These are phyloP conservation scores for Paracanthobrama guichenoti DNA, from an alignment of 2,113 vertebrate species.

Conservation along the genomic window DNA sequence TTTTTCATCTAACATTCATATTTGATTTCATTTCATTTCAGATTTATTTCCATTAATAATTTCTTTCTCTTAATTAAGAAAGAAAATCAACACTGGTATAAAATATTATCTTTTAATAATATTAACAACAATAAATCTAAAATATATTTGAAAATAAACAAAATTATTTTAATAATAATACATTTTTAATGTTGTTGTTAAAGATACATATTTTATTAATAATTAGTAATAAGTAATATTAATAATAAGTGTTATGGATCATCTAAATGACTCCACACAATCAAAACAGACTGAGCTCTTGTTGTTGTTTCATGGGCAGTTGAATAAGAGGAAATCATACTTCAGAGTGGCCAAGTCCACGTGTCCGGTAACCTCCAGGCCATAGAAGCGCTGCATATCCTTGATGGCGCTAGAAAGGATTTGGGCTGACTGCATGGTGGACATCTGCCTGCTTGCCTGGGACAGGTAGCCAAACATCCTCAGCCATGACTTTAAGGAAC, in stretches of 20 bases:
- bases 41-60: neutral
- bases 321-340: slow-evolving; percentile 74
- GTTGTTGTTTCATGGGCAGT: neutral
- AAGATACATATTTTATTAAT: neutral
- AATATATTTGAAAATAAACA: neutral
- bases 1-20: too few species aligned
- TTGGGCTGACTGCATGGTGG: slow-evolving; percentile 91
- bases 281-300: neutral
- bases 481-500: slow-evolving; percentile 84
- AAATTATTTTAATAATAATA: neutral
- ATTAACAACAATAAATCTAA: neutral
- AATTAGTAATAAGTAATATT: too few species aligned
- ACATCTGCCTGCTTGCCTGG: slow-evolving; percentile 89
- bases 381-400: slow-evolving; percentile 94
- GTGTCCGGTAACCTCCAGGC: slow-evolving; percentile 85
- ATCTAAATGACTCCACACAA: neutral
- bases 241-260: neutral
- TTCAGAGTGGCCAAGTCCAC: slow-evolving; percentile 81
- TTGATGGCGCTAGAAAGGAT: slow-evolving; percentile 85
- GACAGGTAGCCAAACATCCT: slow-evolving; percentile 92
- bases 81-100: neutral
- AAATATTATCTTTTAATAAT: neutral
- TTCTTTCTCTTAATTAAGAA: neutral
- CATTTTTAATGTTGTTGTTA: neutral
- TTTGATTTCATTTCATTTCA: neutral